Evolutionary conservation across 23 tunicate genomes (phyloP).

Genomic region (Styela clava): DNA sequence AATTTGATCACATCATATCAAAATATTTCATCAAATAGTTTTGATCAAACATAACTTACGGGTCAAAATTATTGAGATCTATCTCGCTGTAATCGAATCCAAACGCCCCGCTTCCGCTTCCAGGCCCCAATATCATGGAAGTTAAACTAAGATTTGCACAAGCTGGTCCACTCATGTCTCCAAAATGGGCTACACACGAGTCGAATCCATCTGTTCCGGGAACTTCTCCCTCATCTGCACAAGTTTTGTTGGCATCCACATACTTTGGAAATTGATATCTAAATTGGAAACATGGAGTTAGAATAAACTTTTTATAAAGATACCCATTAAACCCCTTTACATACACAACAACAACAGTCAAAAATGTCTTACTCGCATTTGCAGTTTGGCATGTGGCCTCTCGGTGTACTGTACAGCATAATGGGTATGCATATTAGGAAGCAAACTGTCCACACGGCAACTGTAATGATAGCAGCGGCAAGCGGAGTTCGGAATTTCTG

Average conservation of each 20-base stretch:
- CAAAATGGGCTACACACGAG: not conserved
- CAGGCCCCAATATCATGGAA: not conserved
- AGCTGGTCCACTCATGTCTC: not conserved
- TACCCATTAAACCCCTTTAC: no score
- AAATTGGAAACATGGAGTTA: not conserved
- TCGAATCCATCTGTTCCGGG: not conserved
- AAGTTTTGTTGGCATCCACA: not conserved
- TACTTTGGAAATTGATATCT: slow-evolving; percentile 14
- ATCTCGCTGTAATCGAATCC: not conserved
- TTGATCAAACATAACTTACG: no score
- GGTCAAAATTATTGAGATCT: not conserved
- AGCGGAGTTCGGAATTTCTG: slow-evolving; percentile 45
- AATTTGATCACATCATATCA: no score
- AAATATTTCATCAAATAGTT: no score
- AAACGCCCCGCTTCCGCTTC: not conserved
- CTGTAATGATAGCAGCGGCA: slow-evolving; percentile 39
- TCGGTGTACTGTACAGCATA: slow-evolving; percentile 49
- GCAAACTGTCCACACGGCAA: slow-evolving; percentile 36
- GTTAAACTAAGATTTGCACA: not conserved
- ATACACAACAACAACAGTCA: no score
- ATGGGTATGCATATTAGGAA: slow-evolving; percentile 61
- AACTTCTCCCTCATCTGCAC: not conserved
- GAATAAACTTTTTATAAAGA: no score
- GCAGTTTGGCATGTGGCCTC: slow-evolving; percentile 48
- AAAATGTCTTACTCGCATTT: slow-evolving; percentile 65